Evolutionary conservation across 2,888 invertebrate species (phyloP).

Genomic region (Philereme transversata): DNA sequence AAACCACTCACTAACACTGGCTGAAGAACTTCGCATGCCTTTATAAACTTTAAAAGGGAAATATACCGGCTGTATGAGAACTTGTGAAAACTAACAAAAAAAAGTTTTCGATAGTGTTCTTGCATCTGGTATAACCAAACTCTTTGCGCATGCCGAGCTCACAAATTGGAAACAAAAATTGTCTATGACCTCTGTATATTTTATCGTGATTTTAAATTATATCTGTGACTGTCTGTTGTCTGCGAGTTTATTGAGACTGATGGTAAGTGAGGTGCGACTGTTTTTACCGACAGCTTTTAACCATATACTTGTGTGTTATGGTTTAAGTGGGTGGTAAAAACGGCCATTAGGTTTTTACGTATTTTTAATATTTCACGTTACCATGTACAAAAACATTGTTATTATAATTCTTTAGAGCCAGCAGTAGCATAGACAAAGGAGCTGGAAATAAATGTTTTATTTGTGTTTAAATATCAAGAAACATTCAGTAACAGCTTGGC

Average conservation of each 20-base stretch:
- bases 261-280: conserved; percentile 54
- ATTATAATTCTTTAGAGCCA: too few species aligned
- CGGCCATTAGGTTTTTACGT: conserved; percentile 50
- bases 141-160: conserved; percentile 36
- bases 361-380: conserved; percentile 34
- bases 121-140: too few species aligned
- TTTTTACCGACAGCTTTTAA: conserved; percentile 9
- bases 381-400: conserved; percentile 11
- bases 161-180: conserved; percentile 35
- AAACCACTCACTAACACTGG: conserved; percentile 48
- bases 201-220: conserved; percentile 28
- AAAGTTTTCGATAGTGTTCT: too few species aligned
- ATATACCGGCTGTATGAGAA: too few species aligned
- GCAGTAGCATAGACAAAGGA: too few species aligned
- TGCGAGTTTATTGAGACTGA: conserved; percentile 72
- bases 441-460: too few species aligned
- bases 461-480: too few species aligned
- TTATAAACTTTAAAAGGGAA: neutral
- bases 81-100: too few species aligned
- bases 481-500: too few species aligned
- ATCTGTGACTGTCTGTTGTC: conserved; percentile 44
- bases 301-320: neutral
- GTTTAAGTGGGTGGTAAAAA: conserved; percentile 8
- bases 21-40: neutral
- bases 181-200: conserved; percentile 34